A percentile compares a stretch with the other conserved stretches of the same genome.
Evolutionary conservation across 1,140 invertebrate species (phyloP).

Genomic region (Apolygus lucorum): DNA sequence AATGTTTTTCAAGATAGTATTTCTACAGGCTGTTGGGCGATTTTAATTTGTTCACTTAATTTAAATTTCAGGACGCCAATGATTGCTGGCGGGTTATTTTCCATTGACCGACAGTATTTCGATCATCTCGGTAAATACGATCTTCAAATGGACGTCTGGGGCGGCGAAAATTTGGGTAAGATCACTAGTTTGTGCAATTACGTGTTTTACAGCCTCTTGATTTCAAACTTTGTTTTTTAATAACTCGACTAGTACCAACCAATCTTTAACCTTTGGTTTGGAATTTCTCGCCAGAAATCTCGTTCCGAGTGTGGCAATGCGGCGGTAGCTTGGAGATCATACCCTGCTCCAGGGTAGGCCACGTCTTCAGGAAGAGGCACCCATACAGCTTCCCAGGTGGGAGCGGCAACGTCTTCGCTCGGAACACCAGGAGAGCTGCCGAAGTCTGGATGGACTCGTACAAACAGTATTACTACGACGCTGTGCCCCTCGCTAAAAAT

Average conservation of each 20-base stretch:
- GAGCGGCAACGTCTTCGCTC: constrained; percentile 79
- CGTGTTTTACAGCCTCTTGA: neutral
- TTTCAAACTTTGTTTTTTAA: too few relatives aligned
- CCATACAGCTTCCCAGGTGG: constrained; percentile 93
- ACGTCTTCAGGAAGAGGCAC: constrained; percentile 86
- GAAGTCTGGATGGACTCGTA: constrained; percentile 96
- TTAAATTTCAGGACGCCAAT: constrained; percentile 64
- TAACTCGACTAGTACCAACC: too few relatives aligned
- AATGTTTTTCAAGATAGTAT: neutral
- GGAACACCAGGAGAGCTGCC: constrained; percentile 78
- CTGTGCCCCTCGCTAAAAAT: constrained; percentile 76
- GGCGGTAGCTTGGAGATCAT: constrained; percentile 90
- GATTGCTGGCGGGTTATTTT: constrained; percentile 91
- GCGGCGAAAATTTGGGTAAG: constrained; percentile 70
- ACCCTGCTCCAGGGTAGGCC: constrained; percentile 84
- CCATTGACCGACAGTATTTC: constrained; percentile 86
- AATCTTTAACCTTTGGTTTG: neutral
- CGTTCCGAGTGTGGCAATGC: constrained; percentile 89
- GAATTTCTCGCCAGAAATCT: constrained; percentile 48
- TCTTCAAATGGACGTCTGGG: constrained; percentile 96
- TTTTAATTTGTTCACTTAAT: constrained; percentile 14
- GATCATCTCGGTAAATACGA: constrained; percentile 93
- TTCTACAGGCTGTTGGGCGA: too few relatives aligned
- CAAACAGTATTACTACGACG: constrained; percentile 83
- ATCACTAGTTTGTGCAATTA: too few relatives aligned